Evolutionary conservation across 2,888 invertebrate genomes (phyloP).

Genomic region (Cataglyphis albicans): DNA sequence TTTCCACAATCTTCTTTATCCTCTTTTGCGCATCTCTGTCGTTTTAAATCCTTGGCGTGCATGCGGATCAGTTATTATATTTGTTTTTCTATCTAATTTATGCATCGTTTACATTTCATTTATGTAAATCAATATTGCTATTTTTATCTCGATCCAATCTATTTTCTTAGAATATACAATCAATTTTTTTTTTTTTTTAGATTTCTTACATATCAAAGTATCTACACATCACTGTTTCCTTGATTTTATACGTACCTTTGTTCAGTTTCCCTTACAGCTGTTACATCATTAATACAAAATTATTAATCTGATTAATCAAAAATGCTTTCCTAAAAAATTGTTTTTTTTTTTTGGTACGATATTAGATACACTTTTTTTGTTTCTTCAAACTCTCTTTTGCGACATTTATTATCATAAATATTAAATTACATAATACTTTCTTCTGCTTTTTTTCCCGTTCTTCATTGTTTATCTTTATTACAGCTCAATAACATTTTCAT

Average conservation of each 20-base stretch:
- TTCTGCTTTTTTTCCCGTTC: neutral
- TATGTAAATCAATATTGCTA: neutral
- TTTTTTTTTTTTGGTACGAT: neutral
- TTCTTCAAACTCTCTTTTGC: neutral
- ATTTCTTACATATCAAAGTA: neutral
- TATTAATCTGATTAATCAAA: neutral
- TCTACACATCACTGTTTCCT: neutral
- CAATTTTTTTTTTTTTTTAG: neutral
- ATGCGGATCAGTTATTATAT: slow-evolving; percentile 3
- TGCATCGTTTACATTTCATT: neutral
- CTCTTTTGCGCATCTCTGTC: slow-evolving; percentile 20
- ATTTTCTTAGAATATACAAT: neutral
- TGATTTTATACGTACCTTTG: neutral
- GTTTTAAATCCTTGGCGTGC: slow-evolving; percentile 7
- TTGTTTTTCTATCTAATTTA: neutral
- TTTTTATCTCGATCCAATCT: neutral
- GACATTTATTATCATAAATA: neutral
- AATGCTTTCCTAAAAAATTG: neutral
- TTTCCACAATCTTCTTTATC: slow-evolving; percentile 17
- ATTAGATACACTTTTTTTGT: neutral
- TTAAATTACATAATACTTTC: neutral
- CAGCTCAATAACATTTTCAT: neutral
- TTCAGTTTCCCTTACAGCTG: neutral
- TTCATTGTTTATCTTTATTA: neutral
- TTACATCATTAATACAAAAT: neutral